Evolutionary conservation across 2,888 invertebrate species (phyloP).

Genomic region (Scelioninae gen. 1): DNA sequence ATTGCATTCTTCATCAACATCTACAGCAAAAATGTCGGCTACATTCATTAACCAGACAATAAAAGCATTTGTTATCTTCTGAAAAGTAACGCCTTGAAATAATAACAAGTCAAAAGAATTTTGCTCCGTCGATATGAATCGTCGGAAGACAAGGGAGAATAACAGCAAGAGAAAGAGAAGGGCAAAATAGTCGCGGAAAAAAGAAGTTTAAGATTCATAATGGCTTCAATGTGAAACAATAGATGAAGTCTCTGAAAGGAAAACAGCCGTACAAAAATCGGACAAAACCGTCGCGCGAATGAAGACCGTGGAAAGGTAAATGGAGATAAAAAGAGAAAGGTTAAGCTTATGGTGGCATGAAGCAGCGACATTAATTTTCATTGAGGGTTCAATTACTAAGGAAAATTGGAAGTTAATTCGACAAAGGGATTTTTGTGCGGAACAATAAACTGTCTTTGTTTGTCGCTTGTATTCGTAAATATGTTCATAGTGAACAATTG

Average conservation of each 20-base stretch:
- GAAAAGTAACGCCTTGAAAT: slow-evolving; percentile 54
- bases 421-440: slow-evolving; percentile 28
- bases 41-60: slow-evolving; percentile 51
- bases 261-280: slow-evolving; percentile 62
- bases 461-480: slow-evolving; percentile 19
- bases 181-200: slow-evolving; percentile 28
- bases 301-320: slow-evolving; percentile 44
- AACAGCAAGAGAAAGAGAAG: background rate
- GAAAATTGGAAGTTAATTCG: slow-evolving; percentile 52
- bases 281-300: slow-evolving; percentile 46
- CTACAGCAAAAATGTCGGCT: slow-evolving; percentile 11
- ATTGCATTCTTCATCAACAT: background rate
- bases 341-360: slow-evolving; percentile 16
- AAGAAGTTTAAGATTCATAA: slow-evolving; percentile 48
- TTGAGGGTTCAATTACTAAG: slow-evolving; percentile 42
- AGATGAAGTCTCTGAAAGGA: slow-evolving; percentile 41
- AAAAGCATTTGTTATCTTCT: slow-evolving; percentile 44
- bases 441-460: slow-evolving; percentile 42
- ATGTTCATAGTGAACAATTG: background rate
- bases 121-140: slow-evolving; percentile 32
- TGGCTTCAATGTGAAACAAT: slow-evolving; percentile 52
- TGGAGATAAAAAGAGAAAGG: slow-evolving; percentile 38
- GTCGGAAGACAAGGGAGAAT: slow-evolving; percentile 14
- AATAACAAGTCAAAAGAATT: slow-evolving; percentile 54
- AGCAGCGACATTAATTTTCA: slow-evolving; percentile 44